Conservation (phyloP, 2,888 invertebrate genomes). For the Acrobeloides nanus region DNA sequence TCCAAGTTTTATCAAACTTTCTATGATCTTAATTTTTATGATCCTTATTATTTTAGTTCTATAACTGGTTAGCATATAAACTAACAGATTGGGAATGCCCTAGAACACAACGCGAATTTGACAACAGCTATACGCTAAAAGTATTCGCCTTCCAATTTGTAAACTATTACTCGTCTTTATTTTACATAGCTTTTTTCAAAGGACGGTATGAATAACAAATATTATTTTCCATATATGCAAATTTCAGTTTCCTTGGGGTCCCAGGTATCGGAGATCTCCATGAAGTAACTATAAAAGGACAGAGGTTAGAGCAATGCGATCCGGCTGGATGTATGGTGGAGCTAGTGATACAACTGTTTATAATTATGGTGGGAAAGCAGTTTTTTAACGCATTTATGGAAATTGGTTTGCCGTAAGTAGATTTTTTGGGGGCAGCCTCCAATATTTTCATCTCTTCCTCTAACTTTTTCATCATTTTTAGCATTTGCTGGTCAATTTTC, state of each 20-base stretch:
- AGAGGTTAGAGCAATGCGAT: slow-evolving; percentile 66
- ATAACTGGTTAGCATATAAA: slow-evolving; percentile 74
- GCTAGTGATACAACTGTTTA: slow-evolving; percentile 82
- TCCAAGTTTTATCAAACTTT: not conserved
- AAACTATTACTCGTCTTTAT: slow-evolving; percentile 90
- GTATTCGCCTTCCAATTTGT: slow-evolving; percentile 90
- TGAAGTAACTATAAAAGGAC: too few relatives aligned
- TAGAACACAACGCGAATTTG: slow-evolving; percentile 86
- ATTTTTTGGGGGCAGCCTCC: too few relatives aligned
- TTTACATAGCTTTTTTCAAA: slow-evolving; percentile 88
- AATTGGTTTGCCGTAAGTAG: slow-evolving; percentile 71
- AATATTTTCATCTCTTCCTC: too few relatives aligned
- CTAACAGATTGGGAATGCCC: slow-evolving; percentile 67
- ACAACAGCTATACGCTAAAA: slow-evolving; percentile 85
- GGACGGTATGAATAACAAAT: slow-evolving; percentile 46
- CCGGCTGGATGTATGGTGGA: slow-evolving; percentile 87
- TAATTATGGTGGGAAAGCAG: slow-evolving; percentile 89
- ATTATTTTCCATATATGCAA: too few relatives aligned
- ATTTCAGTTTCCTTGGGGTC: too few relatives aligned
- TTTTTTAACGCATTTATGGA: slow-evolving; percentile 81
- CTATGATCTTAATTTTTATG: slow-evolving; percentile 20
- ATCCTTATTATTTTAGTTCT: slow-evolving; percentile 68
- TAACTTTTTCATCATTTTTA: slow-evolving; percentile 11
- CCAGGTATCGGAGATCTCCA: too few relatives aligned
- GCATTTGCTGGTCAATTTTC: slow-evolving; percentile 25